A percentile compares a stretch with the other conserved stretches of the same genome.
These are phyloP conservation scores for Thelaira solivaga DNA, from an alignment of 2,888 invertebrate genomes.

Conservation along the genomic window DNA sequence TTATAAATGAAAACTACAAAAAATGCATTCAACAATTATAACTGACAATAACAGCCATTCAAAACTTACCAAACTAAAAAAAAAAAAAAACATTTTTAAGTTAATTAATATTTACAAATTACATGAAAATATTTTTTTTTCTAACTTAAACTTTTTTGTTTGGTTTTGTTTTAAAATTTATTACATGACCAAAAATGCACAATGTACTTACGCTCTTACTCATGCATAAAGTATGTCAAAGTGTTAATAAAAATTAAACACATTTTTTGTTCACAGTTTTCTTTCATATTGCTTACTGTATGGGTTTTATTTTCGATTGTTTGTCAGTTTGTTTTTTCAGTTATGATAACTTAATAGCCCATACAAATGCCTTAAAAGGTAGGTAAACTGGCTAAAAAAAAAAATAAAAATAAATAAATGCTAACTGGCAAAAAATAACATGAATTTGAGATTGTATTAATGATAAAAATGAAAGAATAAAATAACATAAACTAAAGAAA, in stretches of 20 bases:
- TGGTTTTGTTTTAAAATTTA: constrained; percentile 42
- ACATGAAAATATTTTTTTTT: constrained; percentile 59
- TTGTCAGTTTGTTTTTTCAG: constrained; percentile 23
- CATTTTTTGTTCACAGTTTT: constrained; percentile 25
- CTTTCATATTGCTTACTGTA: neutral
- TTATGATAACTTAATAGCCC: constrained; percentile 63
- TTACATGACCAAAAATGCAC: constrained; percentile 53
- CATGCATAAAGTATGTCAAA: constrained; percentile 49
- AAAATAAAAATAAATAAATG: constrained; percentile 27
- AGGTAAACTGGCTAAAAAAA: constrained; percentile 24
- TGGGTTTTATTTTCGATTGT: constrained; percentile 4
- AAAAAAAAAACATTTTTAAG: constrained; percentile 41
- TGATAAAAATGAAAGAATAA: neutral
- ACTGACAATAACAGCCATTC: constrained; percentile 10
- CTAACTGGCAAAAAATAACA: neutral
- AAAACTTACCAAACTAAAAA: neutral
- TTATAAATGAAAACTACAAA: neutral
- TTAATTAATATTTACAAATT: constrained; percentile 62
- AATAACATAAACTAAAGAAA: constrained; percentile 2
- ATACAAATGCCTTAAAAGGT: constrained; percentile 53
- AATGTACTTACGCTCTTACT: constrained; percentile 1
- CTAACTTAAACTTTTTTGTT: constrained; percentile 30
- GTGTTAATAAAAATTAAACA: constrained; percentile 58
- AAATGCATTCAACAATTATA: constrained; percentile 31
- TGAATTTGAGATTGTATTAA: neutral